phyloP scores from a whole-genome alignment of 2,113 vertebrate genomes.

The Nerophis ophidion region DNA sequence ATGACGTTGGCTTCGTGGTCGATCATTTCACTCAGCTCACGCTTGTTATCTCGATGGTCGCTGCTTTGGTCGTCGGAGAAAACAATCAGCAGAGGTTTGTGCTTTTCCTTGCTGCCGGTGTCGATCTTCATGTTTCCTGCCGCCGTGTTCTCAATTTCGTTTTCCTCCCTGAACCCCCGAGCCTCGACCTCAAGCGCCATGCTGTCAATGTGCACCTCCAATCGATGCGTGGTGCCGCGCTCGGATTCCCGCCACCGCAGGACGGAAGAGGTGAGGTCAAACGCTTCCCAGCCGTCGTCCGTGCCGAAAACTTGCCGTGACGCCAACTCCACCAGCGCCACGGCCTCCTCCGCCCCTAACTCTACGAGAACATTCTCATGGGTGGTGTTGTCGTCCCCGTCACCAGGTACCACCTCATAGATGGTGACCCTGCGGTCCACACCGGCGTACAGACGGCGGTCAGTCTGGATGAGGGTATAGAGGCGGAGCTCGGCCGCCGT shows the following conservation, averaged over 20 bases:
- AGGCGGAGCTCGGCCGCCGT: constrained; percentile 87
- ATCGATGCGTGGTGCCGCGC: constrained; percentile 71
- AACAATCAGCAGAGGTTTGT: constrained; percentile 87
- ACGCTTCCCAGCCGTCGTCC: constrained; percentile 88
- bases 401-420: constrained; percentile 69
- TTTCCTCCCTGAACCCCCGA: constrained; percentile 45
- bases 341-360: constrained; percentile 48
- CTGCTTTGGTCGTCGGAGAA: constrained; percentile 92
- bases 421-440: constrained; percentile 88
- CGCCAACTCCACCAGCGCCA: constrained; percentile 71
- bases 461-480: constrained; percentile 84
- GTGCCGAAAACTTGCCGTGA: constrained; percentile 84
- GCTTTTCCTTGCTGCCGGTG: constrained; percentile 80
- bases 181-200: constrained; percentile 36
- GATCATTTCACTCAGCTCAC: constrained; percentile 91
- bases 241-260: constrained; percentile 81
- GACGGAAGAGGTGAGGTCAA: constrained; percentile 83
- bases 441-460: constrained; percentile 79
- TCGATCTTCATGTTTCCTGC: constrained; percentile 84
- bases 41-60: constrained; percentile 79
- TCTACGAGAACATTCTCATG: constrained; percentile 20
- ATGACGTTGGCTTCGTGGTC: constrained; percentile 78
- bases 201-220: constrained; percentile 89
- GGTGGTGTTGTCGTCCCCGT: constrained; percentile 30
- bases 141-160: constrained; percentile 47